Base-by-base conservation (phyloP, 2,888 invertebrate genomes). In the Saturnia pavonia region DNA sequence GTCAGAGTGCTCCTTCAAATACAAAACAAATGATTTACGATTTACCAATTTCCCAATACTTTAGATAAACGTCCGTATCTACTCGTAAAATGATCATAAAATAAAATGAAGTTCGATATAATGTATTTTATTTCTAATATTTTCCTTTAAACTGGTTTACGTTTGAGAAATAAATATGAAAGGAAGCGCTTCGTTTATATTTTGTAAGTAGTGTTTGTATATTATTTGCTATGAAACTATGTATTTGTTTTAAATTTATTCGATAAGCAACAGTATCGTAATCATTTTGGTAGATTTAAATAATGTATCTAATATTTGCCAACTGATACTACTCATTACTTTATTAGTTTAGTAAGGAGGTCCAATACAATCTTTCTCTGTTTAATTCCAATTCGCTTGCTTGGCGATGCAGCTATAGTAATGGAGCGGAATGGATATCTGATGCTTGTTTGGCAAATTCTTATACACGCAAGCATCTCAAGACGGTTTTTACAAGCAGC, bases 71-170 rank as follows among this genome's bases (percentile, higher is more conserved):
- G 74, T 73, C 77, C 79, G 75, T 77, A 74, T 69, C 73, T 72
- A 80, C 74, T 83, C 87, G 82, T 87, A 88, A 87, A 87, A 87
- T 72, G 72, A 73, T 78, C 77, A 81, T 88, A 87, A 87, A 87
- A 74, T 70, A 57, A 40, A 75, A 74, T 69, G 73, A 74, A 79
- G 75, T 79, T 78, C 74, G 74, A 76, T 77, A 71, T 48, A 48
- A 51, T 54, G 8, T 34, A 74, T 75, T 76, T 77, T 57, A 77
- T 75, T 73, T 75, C 69, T 77, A 76, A 77, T 77, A 74, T 73
- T 74, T 72, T 78, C 72, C 70, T 73, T 71, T 70, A 74, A 78
- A 75, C 72, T 71, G 66, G 71, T 67, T 43, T 43, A 25, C 16
- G 45, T 67, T 51, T 27, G 40, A 66, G 48, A 60, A 69, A 69